These are phyloP conservation scores for Dusona sp. DNA, from an alignment of 2,888 invertebrate genomes.

Conservation along the genomic window DNA sequence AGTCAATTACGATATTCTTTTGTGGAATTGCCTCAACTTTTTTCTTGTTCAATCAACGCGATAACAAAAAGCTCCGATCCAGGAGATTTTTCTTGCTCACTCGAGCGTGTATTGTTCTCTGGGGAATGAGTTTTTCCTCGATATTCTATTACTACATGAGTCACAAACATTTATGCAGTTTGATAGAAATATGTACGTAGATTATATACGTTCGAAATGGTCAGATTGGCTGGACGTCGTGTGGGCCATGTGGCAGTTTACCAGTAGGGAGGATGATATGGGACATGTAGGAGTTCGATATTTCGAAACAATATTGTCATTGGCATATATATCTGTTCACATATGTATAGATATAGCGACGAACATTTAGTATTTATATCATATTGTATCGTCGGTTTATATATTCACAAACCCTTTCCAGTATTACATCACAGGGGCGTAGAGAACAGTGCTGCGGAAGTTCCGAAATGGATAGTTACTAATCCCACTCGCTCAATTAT, in stretches of 20 bases:
- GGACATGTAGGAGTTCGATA: conserved; percentile 64
- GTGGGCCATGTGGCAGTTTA: conserved; percentile 73
- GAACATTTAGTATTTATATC: conserved; percentile 32
- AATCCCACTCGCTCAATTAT: conserved; percentile 40
- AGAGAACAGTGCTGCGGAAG: conserved; percentile 27
- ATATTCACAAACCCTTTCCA: conserved; percentile 52
- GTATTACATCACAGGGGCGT: conserved; percentile 45
- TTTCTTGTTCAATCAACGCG: not conserved
- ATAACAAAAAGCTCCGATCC: conserved; percentile 26
- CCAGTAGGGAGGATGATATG: conserved; percentile 72
- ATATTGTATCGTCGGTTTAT: conserved; percentile 13
- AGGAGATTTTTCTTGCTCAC: conserved; percentile 18
- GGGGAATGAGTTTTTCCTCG: conserved; percentile 50
- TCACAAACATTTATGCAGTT: not conserved
- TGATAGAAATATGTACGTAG: not conserved
- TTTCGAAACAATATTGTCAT: conserved; percentile 60
- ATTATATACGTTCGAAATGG: conserved; percentile 7
- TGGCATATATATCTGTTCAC: conserved; percentile 12
- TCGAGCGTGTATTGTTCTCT: conserved; percentile 57
- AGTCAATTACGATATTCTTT: not conserved
- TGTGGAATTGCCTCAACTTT: not conserved
- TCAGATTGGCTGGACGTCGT: conserved; percentile 63
- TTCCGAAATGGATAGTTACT: conserved; percentile 58
- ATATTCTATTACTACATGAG: conserved; percentile 50
- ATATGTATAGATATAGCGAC: not conserved